Percentiles rank a stretch among this genome's conserved stretches.
Evolutionary conservation across 2,888 invertebrate genomes (phyloP).

Genomic region (Trisateles emortualis): DNA sequence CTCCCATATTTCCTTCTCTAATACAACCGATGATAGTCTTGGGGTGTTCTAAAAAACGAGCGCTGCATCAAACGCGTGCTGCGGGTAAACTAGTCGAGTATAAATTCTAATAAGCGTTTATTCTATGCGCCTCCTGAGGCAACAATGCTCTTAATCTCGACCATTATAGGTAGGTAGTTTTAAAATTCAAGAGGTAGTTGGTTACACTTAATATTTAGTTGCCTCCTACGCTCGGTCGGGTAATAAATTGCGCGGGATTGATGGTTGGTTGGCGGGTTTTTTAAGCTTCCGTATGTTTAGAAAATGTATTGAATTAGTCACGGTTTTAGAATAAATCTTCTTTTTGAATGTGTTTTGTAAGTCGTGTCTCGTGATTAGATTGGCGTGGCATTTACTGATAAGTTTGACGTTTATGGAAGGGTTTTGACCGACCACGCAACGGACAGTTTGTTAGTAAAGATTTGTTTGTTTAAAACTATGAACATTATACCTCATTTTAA

Average conservation of each 20-base stretch:
- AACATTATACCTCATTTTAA: no score
- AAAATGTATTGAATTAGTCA: slow-evolving; percentile 72
- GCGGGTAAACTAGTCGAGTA: slow-evolving; percentile 58
- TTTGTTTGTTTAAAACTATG: neutral
- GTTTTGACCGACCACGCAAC: slow-evolving; percentile 33
- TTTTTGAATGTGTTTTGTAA: slow-evolving; percentile 57
- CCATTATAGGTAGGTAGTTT: slow-evolving; percentile 80
- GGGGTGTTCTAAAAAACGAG: slow-evolving; percentile 72
- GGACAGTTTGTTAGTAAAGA: slow-evolving; percentile 21
- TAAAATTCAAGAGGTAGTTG: slow-evolving; percentile 77
- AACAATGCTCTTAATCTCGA: slow-evolving; percentile 80
- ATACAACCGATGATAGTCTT: slow-evolving; percentile 76
- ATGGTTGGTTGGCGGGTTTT: slow-evolving; percentile 55
- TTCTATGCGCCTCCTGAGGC: slow-evolving; percentile 75
- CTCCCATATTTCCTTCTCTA: slow-evolving; percentile 76
- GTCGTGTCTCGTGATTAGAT: slow-evolving; percentile 61
- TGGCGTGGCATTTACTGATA: slow-evolving; percentile 59
- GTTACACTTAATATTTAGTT: slow-evolving; percentile 76
- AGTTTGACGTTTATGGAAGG: slow-evolving; percentile 51
- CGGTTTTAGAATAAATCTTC: slow-evolving; percentile 65
- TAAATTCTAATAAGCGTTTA: slow-evolving; percentile 82
- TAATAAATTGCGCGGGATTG: slow-evolving; percentile 74
- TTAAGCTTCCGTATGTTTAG: slow-evolving; percentile 66
- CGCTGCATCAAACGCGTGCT: slow-evolving; percentile 69
- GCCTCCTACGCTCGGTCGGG: slow-evolving; percentile 76